Base-by-base conservation (phyloP, 1,140 invertebrate genomes). In the Capitella teleta region DNA sequence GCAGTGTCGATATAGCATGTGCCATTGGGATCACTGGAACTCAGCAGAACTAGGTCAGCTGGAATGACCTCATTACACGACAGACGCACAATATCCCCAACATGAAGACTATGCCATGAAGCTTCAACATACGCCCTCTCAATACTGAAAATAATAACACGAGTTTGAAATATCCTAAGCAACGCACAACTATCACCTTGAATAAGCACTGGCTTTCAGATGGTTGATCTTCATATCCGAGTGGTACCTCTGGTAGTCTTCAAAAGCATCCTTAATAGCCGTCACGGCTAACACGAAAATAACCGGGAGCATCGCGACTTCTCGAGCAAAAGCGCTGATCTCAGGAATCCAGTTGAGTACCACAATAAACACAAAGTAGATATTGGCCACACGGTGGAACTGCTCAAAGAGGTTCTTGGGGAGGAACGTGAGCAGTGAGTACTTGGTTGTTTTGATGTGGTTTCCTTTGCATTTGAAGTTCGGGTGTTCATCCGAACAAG, bases 291-390 rank as follows among this genome's bases (percentile, higher is more conserved):
- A 78, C 57, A 98, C 92, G 78, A 97, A 68, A 26, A 71, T 23
- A 28, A 70, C 61, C 38, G 70, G 68, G 21, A 96, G 80, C 82
- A 96, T 90, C 0, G 92, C 87, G 51, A 98, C 80, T 75, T 96
- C 92, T 70, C 93, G 95, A 52, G 88, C 91, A 74, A 96, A 96
- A 0, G 92, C 92, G 73, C 88, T 90, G 28, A 70, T 61, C 12
- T 82, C 79, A 5, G 90, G 90, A 60, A 95, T 82, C 87, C 88
- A 96, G 74, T 97, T 95, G 37, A 73, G 57, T n/a, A 96, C 75
- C 48, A 96, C 88, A 60, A 98, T 95, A 65, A 93, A 88, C 62
- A 98, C 84, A 74, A 98, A 98, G 75, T 98, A 98, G 53, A 97
- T 77, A 78, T 98, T 98, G 32, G 94, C 94, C 64, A 95, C 88